Evolutionary conservation across 2,888 invertebrate species (phyloP).

Genomic region (Ischnus inquisitorius): DNA sequence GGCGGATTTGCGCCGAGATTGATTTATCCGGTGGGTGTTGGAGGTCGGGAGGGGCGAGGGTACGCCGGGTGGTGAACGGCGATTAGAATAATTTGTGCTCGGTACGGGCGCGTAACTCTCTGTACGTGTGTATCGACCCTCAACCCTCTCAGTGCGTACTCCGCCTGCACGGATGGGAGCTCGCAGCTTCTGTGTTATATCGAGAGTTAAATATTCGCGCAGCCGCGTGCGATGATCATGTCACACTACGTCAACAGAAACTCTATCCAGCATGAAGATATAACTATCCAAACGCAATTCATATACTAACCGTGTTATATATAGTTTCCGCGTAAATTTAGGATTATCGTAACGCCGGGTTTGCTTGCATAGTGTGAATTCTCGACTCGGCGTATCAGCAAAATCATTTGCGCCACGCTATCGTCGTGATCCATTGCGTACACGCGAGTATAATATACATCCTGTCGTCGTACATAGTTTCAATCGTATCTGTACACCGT

Average conservation of each 20-base stretch:
- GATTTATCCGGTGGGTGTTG: conserved; percentile 67
- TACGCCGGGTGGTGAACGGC: conserved; percentile 64
- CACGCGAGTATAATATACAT: neutral
- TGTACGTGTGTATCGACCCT: neutral
- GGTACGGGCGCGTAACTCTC: conserved; percentile 31
- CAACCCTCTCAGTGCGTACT: neutral
- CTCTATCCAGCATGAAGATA: conserved; percentile 42
- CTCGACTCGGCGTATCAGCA: conserved; percentile 32
- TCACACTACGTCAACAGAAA: conserved; percentile 60
- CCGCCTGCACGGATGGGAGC: neutral
- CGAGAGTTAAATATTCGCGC: conserved; percentile 52
- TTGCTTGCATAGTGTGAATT: conserved; percentile 35
- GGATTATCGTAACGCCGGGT: neutral
- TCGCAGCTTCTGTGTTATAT: conserved; percentile 30
- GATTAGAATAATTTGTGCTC: conserved; percentile 67
- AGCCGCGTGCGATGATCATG: conserved; percentile 46
- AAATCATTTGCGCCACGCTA: conserved; percentile 20
- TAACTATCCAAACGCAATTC: conserved; percentile 51
- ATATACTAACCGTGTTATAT: conserved; percentile 47
- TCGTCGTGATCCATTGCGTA: conserved; percentile 42
- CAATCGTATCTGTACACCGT: conserved; percentile 3
- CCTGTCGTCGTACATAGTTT: neutral
- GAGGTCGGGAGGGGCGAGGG: conserved; percentile 44
- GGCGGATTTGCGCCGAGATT: conserved; percentile 68
- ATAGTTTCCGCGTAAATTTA: conserved; percentile 36